phyloP scores from a whole-genome alignment of 2,888 invertebrate genomes.

The Drosophila kuntzei region DNA sequence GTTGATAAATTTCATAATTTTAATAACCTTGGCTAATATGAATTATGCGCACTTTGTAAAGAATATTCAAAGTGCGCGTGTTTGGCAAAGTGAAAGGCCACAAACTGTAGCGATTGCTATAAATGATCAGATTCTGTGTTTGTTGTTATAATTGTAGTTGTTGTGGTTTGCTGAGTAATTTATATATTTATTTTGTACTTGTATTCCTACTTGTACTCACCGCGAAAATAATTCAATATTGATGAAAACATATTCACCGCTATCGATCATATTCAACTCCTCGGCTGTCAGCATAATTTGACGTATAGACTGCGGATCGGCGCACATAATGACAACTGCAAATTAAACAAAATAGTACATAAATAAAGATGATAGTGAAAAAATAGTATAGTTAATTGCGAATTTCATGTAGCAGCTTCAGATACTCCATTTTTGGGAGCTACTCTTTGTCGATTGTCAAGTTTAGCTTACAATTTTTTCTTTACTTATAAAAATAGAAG shows the following conservation, averaged over 20 bases:
- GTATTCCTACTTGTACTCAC: slow-evolving; percentile 87
- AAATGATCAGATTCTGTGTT: slow-evolving; percentile 57
- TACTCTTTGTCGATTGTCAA: slow-evolving; percentile 16
- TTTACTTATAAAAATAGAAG: slow-evolving; percentile 33
- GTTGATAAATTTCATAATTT: slow-evolving; percentile 62
- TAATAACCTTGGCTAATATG: slow-evolving; percentile 75
- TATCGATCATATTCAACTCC: slow-evolving; percentile 97
- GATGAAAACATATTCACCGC: slow-evolving; percentile 99
- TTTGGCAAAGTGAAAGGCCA: slow-evolving; percentile 75
- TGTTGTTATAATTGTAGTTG: slow-evolving; percentile 28
- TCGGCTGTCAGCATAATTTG: slow-evolving; percentile 97
- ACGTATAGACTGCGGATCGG: slow-evolving; percentile 94
- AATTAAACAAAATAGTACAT: slow-evolving; percentile 86
- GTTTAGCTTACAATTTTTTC: slow-evolving; percentile 14
- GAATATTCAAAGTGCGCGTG: slow-evolving; percentile 73
- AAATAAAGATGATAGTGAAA: slow-evolving; percentile 16
- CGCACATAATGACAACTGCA: slow-evolving; percentile 98
- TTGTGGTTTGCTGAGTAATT: slow-evolving; percentile 44
- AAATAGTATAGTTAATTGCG: slow-evolving; percentile 30
- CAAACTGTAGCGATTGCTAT: slow-evolving; percentile 62
- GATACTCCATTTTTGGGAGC: neutral
- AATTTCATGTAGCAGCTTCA: slow-evolving; percentile 29
- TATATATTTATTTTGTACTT: slow-evolving; percentile 52
- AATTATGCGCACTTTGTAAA: slow-evolving; percentile 72
- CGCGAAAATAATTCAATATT: slow-evolving; percentile 98